Evolutionary conservation across 2,797 vertebrate species (phyloP).

Genomic region (Manis javanica): DNA sequence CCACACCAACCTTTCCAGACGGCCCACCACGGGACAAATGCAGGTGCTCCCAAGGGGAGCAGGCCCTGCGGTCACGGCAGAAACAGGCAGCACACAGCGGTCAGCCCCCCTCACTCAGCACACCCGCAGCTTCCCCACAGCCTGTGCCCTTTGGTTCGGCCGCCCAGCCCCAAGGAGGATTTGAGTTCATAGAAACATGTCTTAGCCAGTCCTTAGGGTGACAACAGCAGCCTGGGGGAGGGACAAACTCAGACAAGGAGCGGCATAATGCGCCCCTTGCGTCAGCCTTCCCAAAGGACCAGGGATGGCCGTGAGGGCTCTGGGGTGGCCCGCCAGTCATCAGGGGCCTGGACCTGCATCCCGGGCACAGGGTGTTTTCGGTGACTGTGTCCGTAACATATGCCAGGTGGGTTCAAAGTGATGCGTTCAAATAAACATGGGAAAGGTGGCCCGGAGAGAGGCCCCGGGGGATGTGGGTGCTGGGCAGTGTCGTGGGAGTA

Average conservation of each 20-base stretch:
- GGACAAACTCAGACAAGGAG: neutral
- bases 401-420: neutral
- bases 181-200: slow-evolving; percentile 58
- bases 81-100: neutral
- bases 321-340: neutral
- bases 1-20: neutral
- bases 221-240: neutral
- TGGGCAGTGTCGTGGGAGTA: neutral
- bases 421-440: neutral
- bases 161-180: neutral
- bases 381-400: neutral
- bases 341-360: neutral
- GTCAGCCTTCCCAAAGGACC: neutral
- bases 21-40: neutral
- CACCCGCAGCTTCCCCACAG: slow-evolving; percentile 44
- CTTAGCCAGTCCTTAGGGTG: slow-evolving; percentile 14
- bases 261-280: slow-evolving; percentile 40
- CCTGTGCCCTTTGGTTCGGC: neutral
- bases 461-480: fast-evolving
- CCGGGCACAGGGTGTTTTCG: no score
- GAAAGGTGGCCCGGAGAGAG: neutral
- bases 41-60: neutral
- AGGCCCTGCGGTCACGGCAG: neutral
- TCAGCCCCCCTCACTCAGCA: neutral
- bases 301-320: neutral